A percentile compares a stretch with the other conserved stretches of the same genome.
These are phyloP conservation scores for Oryzias celebensis DNA, from an alignment of 2,113 vertebrate species.

Conservation along the genomic window DNA sequence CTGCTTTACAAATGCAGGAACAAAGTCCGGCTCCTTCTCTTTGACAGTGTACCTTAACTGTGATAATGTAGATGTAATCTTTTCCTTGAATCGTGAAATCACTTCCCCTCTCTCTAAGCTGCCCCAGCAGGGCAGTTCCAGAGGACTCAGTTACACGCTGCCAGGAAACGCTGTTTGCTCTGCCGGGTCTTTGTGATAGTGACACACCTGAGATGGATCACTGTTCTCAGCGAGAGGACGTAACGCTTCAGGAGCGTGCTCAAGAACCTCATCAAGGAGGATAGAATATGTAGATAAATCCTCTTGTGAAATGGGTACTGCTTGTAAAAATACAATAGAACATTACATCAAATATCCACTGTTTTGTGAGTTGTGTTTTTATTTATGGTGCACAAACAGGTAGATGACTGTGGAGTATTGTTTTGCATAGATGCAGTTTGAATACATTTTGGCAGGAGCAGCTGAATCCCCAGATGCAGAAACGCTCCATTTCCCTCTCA, in stretches of 20 bases:
- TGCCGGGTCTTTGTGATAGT: conserved; percentile 33
- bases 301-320: conserved; percentile 8
- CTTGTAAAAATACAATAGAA: conserved; percentile 45
- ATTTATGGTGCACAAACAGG: too few species aligned
- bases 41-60: conserved; percentile 45
- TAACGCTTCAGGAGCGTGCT: conserved; percentile 7
- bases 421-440: conserved; percentile 1
- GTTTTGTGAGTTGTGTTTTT: background rate
- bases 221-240: conserved; percentile 39
- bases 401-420: too few species aligned
- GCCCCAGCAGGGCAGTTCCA: conserved; percentile 16
- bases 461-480: conserved; percentile 20
- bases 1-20: conserved; percentile 47
- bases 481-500: conserved; percentile 63
- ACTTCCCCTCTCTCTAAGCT: conserved; percentile 36
- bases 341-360: conserved; percentile 27
- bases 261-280: conserved; percentile 33
- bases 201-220: conserved; percentile 28
- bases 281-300: conserved; percentile 25
- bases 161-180: conserved; percentile 27
- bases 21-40: conserved; percentile 29
- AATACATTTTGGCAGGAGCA: conserved; percentile 27
- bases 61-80: conserved; percentile 43
- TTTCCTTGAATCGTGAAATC: conserved; percentile 40
- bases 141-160: conserved; percentile 14